Conservation (phyloP, 2,888 invertebrate genomes). For the Ophonus ardosiacus region DNA sequence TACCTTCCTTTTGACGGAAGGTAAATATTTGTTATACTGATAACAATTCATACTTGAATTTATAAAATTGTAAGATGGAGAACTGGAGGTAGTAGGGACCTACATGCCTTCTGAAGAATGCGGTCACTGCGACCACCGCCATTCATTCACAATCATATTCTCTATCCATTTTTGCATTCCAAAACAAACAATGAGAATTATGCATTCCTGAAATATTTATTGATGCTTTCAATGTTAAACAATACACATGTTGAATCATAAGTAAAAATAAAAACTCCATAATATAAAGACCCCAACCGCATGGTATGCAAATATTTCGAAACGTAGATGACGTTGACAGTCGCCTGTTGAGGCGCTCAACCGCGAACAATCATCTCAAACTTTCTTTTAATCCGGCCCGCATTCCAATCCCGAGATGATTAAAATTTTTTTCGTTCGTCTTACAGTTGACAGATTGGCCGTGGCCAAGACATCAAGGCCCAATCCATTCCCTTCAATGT, state of each 20-base stretch:
- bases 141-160: conserved; percentile 15
- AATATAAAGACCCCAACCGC: background rate
- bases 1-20: too few relatives aligned
- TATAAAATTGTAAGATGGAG: background rate
- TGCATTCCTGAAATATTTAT: background rate
- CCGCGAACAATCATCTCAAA: conserved; percentile 51
- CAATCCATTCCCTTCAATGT: conserved; percentile 2
- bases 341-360: conserved; percentile 9
- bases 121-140: conserved; percentile 28
- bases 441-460: conserved; percentile 26
- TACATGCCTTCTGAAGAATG: conserved; percentile 44
- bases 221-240: background rate
- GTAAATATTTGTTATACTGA: background rate
- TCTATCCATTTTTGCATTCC: background rate
- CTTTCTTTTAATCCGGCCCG: conserved; percentile 56
- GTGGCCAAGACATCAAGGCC: background rate
- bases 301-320: conserved; percentile 54
- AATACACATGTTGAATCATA: background rate
- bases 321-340: conserved; percentile 36
- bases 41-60: background rate
- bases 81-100: conserved; percentile 32
- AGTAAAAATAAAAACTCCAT: background rate
- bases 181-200: background rate
- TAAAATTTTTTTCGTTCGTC: conserved; percentile 53
- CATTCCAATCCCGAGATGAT: conserved; percentile 56